These are phyloP conservation scores for Andricus quercusramuli DNA, from an alignment of 2,888 invertebrate species.

Conservation along the genomic window DNA sequence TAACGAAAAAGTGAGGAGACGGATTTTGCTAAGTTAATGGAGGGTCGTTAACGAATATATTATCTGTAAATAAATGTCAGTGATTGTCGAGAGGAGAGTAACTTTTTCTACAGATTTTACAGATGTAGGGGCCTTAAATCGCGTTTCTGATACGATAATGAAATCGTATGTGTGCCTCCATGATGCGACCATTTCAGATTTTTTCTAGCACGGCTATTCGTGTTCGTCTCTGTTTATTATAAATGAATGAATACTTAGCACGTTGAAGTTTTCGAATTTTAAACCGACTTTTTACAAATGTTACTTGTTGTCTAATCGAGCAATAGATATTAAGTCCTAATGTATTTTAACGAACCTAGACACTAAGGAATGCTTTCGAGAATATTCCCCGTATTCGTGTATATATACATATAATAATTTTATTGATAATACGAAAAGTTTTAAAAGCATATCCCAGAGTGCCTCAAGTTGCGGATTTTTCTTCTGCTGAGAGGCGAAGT, in stretches of 20 bases:
- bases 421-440: background rate
- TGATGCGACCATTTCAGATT: slow-evolving; percentile 48
- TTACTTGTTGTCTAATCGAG: slow-evolving; percentile 72
- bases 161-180: slow-evolving; percentile 45
- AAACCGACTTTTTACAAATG: slow-evolving; percentile 71
- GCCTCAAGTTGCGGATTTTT: background rate
- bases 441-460: slow-evolving; percentile 13
- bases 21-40: slow-evolving; percentile 24
- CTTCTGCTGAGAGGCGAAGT: background rate
- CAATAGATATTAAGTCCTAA: slow-evolving; percentile 63
- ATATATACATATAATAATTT: slow-evolving; percentile 13
- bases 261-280: slow-evolving; percentile 78
- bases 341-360: slow-evolving; percentile 42
- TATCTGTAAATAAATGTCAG: slow-evolving; percentile 29
- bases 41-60: slow-evolving; percentile 15
- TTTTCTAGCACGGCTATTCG: slow-evolving; percentile 54
- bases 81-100: slow-evolving; percentile 6
- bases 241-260: slow-evolving; percentile 68
- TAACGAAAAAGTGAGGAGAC: slow-evolving; percentile 31
- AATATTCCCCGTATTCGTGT: slow-evolving; percentile 25
- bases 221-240: slow-evolving; percentile 58
- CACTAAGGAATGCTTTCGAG: slow-evolving; percentile 8
- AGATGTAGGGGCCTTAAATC: slow-evolving; percentile 24
- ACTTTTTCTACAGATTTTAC: slow-evolving; percentile 23
- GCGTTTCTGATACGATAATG: slow-evolving; percentile 1